Percentiles rank a stretch among this genome's conserved stretches.
phyloP scores from a whole-genome alignment of 2,888 invertebrate species.

The Stenolophus ochropezus region DNA sequence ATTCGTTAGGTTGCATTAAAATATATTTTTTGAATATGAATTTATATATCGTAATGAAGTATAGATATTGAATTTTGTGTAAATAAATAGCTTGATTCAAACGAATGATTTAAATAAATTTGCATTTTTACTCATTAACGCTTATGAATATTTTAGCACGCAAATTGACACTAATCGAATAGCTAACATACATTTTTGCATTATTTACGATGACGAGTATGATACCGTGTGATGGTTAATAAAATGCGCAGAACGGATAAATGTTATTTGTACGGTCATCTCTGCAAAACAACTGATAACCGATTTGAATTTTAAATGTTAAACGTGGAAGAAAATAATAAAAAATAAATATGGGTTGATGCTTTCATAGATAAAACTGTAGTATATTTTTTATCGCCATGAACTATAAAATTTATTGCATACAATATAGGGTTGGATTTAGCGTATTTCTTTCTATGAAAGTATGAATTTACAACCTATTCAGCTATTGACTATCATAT shows the following conservation, averaged over 20 bases:
- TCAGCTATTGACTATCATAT: not conserved
- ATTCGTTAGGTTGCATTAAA: too few relatives aligned
- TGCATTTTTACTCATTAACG: slow-evolving; percentile 41
- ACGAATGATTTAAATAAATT: slow-evolving; percentile 39
- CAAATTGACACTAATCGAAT: slow-evolving; percentile 47
- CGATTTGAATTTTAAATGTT: slow-evolving; percentile 23
- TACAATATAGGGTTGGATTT: not conserved
- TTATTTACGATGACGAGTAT: slow-evolving; percentile 31
- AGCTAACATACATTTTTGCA: slow-evolving; percentile 17
- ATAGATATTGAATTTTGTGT: slow-evolving; percentile 25
- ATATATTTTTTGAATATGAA: too few relatives aligned
- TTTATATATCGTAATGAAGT: not conserved
- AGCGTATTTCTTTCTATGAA: not conserved
- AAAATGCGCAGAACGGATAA: slow-evolving; percentile 1
- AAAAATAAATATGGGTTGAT: not conserved
- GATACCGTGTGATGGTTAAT: not conserved
- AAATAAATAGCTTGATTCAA: slow-evolving; percentile 24
- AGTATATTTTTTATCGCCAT: not conserved
- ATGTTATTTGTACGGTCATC: not conserved
- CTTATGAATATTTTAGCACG: slow-evolving; percentile 38
- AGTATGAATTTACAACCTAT: not conserved
- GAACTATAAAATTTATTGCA: not conserved
- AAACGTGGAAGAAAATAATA: not conserved
- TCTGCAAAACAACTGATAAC: slow-evolving; percentile 33
- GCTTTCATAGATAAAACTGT: not conserved